These are phyloP conservation scores for Thermophis baileyi DNA, from an alignment of 2,113 vertebrate genomes.

Conservation along the genomic window DNA sequence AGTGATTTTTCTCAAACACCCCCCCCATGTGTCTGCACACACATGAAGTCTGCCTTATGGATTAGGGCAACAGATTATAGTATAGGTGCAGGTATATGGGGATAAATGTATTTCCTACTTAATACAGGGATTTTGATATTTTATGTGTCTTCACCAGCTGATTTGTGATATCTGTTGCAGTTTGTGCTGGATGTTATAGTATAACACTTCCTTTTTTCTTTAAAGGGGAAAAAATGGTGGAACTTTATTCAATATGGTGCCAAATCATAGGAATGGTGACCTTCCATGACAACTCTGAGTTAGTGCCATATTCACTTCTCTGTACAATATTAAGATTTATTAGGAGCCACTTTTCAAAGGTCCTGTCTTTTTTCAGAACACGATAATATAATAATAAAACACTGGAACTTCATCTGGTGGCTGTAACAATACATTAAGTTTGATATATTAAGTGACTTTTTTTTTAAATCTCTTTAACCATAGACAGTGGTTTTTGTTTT, in stretches of 20 bases:
- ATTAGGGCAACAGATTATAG: not conserved
- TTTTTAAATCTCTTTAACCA: not conserved
- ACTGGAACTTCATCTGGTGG: conserved; percentile 27
- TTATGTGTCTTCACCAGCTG: not conserved
- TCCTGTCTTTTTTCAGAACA: conserved; percentile 26
- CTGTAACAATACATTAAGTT: conserved; percentile 27
- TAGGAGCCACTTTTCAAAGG: conserved; percentile 37
- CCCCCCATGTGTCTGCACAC: not conserved
- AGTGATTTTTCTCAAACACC: not conserved
- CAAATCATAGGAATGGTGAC: conserved; percentile 21
- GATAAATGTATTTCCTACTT: not conserved
- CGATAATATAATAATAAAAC: conserved; percentile 44
- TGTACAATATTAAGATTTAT: conserved; percentile 23
- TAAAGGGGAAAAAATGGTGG: not conserved
- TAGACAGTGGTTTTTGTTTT: not conserved
- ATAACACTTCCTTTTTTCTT: not conserved
- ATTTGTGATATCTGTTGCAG: not conserved
- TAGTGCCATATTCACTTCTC: conserved; percentile 24
- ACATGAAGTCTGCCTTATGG: not conserved
- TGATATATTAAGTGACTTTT: conserved; percentile 3
- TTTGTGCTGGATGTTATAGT: not conserved
- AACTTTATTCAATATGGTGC: conserved; percentile 15
- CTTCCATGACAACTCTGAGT: conserved; percentile 12
- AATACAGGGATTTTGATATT: not conserved
- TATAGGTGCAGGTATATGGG: not conserved